Conservation (phyloP, 2,113 vertebrate genomes). For the Myiagra hebetior region DNA sequence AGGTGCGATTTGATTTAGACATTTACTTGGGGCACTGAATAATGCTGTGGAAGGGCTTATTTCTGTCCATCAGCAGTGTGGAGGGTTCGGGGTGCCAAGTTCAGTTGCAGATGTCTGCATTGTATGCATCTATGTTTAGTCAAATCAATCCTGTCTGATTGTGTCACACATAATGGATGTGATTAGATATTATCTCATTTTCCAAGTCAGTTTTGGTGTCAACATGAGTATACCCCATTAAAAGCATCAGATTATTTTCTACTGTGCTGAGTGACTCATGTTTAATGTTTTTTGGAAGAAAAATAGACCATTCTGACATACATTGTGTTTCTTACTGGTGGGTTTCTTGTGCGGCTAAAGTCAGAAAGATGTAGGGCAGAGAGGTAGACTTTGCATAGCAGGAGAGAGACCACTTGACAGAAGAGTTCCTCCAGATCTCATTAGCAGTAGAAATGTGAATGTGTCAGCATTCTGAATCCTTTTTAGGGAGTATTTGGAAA, state of each 20-base stretch:
- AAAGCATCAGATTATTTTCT: neutral
- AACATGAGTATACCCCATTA: neutral
- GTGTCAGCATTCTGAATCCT: neutral
- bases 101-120: conserved; percentile 49
- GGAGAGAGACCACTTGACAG: neutral
- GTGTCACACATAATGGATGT: conserved; percentile 45
- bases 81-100: neutral
- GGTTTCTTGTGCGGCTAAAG: neutral
- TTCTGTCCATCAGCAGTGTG: neutral
- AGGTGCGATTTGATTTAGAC: neutral
- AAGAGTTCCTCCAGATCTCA: neutral
- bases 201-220: conserved; percentile 15
- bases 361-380: neutral
- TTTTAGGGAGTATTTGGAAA: neutral
- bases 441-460: neutral
- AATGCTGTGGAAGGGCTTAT: neutral
- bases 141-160: conserved; percentile 35
- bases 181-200: conserved; percentile 40
- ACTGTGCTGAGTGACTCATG: neutral
- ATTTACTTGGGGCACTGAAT: neutral
- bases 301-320: neutral
- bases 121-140: conserved; percentile 46
- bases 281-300: neutral
- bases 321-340: neutral
- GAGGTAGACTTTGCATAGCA: neutral